Base-by-base conservation (phyloP, 2,113 vertebrate genomes). In the Chamaetylas fuelleborni region DNA sequence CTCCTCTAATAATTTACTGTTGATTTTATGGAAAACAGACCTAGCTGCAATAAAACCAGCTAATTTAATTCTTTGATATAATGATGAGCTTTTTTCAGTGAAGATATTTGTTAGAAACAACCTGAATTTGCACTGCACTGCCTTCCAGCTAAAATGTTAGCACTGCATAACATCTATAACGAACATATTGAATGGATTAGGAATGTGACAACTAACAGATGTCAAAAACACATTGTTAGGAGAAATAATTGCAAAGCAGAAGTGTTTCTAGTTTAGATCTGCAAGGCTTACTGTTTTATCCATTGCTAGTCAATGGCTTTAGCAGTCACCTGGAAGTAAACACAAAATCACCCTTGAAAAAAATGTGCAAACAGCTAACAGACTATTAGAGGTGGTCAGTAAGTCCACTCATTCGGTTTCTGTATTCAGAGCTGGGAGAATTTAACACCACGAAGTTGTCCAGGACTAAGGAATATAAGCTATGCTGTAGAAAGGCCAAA, bases 101-200 rank as follows among this genome's bases (percentile, higher is more conserved):
- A 91, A 78, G 31, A 34, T 77, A 69, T 29, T 84, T 79, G 40
- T 45, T 82, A 85, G 66, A 88, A 94, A 66, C 31, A 88, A 89
- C 45, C 62, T 69, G 73, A 69, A 20, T 94, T 80, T 53, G 66
- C 51, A 66, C 15, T 76, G 53, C 29, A 33, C 18, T 54, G 54
- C 45, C 71, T 95, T 93, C 66, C 56, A 94, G 81, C 67, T 90
- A 80, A 77, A 84, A 91, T 40, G 70, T 72, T 40, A 85, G 78
- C 62, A 61, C 58, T 28, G 26, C 0, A 2, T 69, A 91, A 29
- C 69, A 87, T 45, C 58, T 87, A 17, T 70, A 94, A 86, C 1
- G 8, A 95, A 81, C 94, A 96, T 66, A 86, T 11, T 95, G 93
- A 96, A 95, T 48, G 26, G 67, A 97, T 96, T 95, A 97, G 67